phyloP scores from a whole-genome alignment of 35 echinoderm and acorn worm genomes.

The Apostichopus californicus region DNA sequence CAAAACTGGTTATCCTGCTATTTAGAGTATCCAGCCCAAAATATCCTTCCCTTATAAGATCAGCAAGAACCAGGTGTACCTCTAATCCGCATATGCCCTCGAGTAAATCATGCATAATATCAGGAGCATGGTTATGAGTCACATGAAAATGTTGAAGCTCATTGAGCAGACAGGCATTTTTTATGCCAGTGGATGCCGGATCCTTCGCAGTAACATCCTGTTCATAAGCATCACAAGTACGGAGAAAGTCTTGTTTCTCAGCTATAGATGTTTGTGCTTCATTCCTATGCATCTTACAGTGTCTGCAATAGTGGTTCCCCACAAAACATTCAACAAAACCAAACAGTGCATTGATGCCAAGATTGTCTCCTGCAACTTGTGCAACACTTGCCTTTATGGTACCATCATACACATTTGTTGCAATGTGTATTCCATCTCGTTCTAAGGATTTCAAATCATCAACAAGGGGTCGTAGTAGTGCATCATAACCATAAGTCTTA shows the following conservation, averaged over 20 bases:
- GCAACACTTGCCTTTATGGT: conserved; percentile 47
- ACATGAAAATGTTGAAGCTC: conserved; percentile 58
- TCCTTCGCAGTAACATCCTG: background rate
- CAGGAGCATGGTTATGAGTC: conserved; percentile 37
- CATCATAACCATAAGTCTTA: conserved; percentile 51
- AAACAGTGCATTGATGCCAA: conserved; percentile 11
- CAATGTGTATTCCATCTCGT: conserved; percentile 33
- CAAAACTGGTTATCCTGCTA: conserved; percentile 60
- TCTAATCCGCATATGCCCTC: conserved; percentile 21
- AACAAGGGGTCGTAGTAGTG: conserved; percentile 43
- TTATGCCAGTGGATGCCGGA: conserved; percentile 52
- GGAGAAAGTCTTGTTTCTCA: background rate
- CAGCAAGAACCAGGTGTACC: background rate
- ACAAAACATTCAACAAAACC: conserved; percentile 46
- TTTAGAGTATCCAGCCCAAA: conserved; percentile 22
- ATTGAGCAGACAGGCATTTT: conserved; percentile 40
- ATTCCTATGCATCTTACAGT: conserved; percentile 14
- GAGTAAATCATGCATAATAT: conserved; percentile 66
- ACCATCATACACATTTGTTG: conserved; percentile 18
- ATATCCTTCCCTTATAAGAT: background rate
- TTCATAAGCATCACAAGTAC: background rate
- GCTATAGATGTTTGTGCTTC: background rate
- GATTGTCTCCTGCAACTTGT: conserved; percentile 53
- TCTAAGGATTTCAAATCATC: conserved; percentile 62
- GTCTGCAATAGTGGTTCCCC: conserved; percentile 32